A percentile compares a stretch with the other conserved stretches of the same genome.
These are phyloP conservation scores for Drosophila prosaltans DNA, from an alignment of 1,140 invertebrate genomes.

Conservation along the genomic window DNA sequence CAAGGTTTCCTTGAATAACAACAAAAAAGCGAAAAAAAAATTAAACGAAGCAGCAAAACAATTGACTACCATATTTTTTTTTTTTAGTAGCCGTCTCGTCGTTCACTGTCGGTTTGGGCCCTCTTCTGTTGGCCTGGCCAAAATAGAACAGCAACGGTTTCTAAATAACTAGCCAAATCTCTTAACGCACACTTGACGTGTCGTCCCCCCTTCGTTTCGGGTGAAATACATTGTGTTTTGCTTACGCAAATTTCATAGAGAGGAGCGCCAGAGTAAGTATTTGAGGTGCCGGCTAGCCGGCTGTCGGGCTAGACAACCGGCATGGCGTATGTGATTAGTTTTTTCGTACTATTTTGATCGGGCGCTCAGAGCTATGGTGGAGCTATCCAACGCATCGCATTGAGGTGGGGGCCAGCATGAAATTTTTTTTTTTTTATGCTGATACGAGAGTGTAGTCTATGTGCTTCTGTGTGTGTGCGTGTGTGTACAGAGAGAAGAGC, in stretches of 20 bases:
- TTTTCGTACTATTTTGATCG: slow-evolving; percentile 81
- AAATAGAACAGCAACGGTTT: slow-evolving; percentile 81
- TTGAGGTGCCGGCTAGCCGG: slow-evolving; percentile 22
- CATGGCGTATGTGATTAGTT: slow-evolving; percentile 74
- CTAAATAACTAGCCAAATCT: slow-evolving; percentile 60
- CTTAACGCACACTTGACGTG: slow-evolving; percentile 15
- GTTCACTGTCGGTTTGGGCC: slow-evolving; percentile 35
- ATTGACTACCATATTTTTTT: slow-evolving; percentile 32
- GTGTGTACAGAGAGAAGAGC: slow-evolving; percentile 30
- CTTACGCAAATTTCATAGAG: slow-evolving; percentile 66
- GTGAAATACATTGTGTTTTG: slow-evolving; percentile 60
- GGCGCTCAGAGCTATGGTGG: slow-evolving; percentile 55
- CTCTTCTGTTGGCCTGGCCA: slow-evolving; percentile 78
- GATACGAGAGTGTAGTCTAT: slow-evolving; percentile 45
- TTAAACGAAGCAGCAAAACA: slow-evolving; percentile 25
- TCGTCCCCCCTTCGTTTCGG: slow-evolving; percentile 20
- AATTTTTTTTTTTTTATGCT: slow-evolving; percentile 65
- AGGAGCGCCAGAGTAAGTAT: neutral
- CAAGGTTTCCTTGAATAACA: slow-evolving; percentile 68
- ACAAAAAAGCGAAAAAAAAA: slow-evolving; percentile 33
- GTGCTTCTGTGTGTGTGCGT: neutral
- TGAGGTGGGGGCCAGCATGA: slow-evolving; percentile 48
- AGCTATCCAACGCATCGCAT: slow-evolving; percentile 17
- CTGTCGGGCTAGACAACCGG: slow-evolving; percentile 65
- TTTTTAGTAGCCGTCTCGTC: slow-evolving; percentile 16